Evolutionary conservation across 1,140 invertebrate genomes (phyloP), one percentile per base, ranked within the genome.

Genomic region (Bathynomus jamesi): DNA sequence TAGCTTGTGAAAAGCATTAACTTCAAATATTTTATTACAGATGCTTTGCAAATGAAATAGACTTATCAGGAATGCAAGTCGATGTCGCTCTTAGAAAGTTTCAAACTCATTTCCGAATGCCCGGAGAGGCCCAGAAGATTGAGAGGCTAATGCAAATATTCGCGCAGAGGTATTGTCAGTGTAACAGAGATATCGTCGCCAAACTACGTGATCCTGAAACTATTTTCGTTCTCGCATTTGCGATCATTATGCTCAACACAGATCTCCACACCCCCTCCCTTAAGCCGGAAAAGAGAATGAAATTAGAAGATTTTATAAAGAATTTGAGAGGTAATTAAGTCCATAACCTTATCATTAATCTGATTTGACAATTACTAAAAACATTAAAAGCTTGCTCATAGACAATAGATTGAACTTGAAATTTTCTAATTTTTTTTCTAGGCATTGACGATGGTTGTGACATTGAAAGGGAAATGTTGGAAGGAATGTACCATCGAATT

Each of bases 181-280:
- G 95, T 82, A 99, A 99, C 83, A 87, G 91, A 5, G 91, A 96
- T 81, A 89, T 94, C 78, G 89, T 93, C 25, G 88, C 71, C 62
- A 78, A 77, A 69, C 72, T 81, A 24, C 76, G 79, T 61, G 79
- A 79, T 72, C 69, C 80, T 28, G 93, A 95, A 83, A 97, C 95
- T 53, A 91, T 99, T 74, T 98, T 99, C 83, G 93, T 99, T 28
- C 83, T 99, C 61, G 95, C 96, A 4, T 99, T 99, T 86, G 96
- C 97, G 7, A 98, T 99, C 78, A 99, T 99, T 79, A 98, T 99
- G 95, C 86, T 99, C 62, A 99, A 99, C 83, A 99, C 96, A 0
- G 96, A 99, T 83, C 85, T 99, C 17, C 96, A 99, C 81, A 98
- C 95, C 61, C 94, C 95, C 7, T 98, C 94, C 81, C 85, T 99